Base-by-base conservation (phyloP, 2,888 invertebrate genomes). In the Nomada lathburiana region DNA sequence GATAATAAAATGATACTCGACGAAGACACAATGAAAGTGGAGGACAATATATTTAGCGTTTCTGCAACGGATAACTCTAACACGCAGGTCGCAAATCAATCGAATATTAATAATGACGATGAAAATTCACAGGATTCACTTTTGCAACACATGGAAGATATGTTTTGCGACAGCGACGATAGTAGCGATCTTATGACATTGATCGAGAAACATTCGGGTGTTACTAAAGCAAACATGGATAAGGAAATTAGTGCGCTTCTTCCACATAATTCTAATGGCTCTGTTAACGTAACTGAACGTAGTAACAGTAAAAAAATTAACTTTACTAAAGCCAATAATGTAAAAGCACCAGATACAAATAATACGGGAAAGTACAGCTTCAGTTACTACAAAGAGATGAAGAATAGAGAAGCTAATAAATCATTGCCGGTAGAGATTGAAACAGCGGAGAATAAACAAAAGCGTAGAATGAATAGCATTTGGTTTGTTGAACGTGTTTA, bases 121-220 rank as follows among this genome's bases (percentile, higher is more conserved):
- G 90, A 92, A 2, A 88, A 87, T 72, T 91, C 92, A 2, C 91
- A 90, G 70, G 92, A 92, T 78, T 92, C 92, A 2, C 73, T 92
- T 57, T 82, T 92, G 70, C 92, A 91, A 81, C 90, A 92, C 60
- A 87, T 92, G 88, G 92, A 92, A 63, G 91, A 92, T 26, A 92
- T 92, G 92, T 92, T 92, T 69, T 91, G 92, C 50, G 92, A 91
- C 52, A 92, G 92, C 68, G 92, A 92, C 0, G 92, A 92, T 57
- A 92, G 92, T 57, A 91, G 88, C 72, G 92, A 92, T 86, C 74
- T 92, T 0, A 91, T 85, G 74, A 89, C 89, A 13, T 82, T 92
- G 26, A 92, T 92, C 23, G 92, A 92, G 26, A 91, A 90, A 72
- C 91, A 92, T 73, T 92, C 92, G 11, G 90, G 90, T 42, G 80